A percentile compares a stretch with the other conserved stretches of the same genome.
Evolutionary conservation across 1,140 invertebrate genomes (phyloP).

Genomic region (Megalonaias nervosa): DNA sequence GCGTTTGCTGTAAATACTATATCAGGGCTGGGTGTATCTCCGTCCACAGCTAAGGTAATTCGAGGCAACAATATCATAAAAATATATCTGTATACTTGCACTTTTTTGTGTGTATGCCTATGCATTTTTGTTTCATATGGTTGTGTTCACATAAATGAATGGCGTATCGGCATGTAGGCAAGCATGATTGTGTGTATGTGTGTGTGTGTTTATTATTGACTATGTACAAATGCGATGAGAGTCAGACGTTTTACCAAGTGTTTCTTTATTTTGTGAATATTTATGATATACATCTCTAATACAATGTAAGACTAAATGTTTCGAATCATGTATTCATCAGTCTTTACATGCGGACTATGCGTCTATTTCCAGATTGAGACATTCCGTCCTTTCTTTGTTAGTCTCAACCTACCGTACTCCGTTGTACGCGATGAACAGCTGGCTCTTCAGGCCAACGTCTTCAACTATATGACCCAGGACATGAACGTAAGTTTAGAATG

Average conservation of each 20-base stretch:
- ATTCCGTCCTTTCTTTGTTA: constrained; percentile 91
- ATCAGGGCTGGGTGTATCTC: constrained; percentile 87
- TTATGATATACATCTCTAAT: too few relatives aligned
- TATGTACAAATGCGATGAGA: too few relatives aligned
- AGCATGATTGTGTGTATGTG: too few relatives aligned
- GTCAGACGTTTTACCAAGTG: too few relatives aligned
- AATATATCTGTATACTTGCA: background rate
- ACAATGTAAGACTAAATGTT: too few relatives aligned
- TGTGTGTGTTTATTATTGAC: too few relatives aligned
- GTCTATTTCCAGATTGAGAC: constrained; percentile 79
- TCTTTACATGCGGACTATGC: background rate
- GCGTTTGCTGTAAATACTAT: constrained; percentile 92
- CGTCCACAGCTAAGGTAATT: constrained; percentile 77
- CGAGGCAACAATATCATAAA: background rate
- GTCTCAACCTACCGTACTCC: constrained; percentile 89
- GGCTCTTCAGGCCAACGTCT: constrained; percentile 90
- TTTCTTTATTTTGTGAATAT: too few relatives aligned
- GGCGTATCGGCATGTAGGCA: too few relatives aligned
- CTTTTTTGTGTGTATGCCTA: too few relatives aligned
- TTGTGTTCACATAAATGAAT: too few relatives aligned
- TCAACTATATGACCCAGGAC: constrained; percentile 90
- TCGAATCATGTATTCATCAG: too few relatives aligned
- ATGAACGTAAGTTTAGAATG: constrained; percentile 72
- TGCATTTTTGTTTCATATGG: too few relatives aligned
- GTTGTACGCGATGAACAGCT: constrained; percentile 93